Base-by-base conservation (phyloP, 1,140 invertebrate genomes). In the Drosophila tristis region DNA sequence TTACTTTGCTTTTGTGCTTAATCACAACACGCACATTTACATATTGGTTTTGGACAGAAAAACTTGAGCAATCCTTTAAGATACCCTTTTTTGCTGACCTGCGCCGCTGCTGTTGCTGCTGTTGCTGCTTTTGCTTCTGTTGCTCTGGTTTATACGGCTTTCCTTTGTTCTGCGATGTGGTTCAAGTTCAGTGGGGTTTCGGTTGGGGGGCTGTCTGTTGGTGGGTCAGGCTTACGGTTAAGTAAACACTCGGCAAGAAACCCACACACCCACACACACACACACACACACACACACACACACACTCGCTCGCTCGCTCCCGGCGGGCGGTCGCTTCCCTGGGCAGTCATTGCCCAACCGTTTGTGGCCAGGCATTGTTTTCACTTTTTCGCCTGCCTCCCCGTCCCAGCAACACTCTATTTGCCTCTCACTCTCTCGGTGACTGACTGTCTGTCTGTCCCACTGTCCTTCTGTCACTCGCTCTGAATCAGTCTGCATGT, bases 1-100 rank as follows among this genome's bases (percentile, higher is more conserved):
- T 77, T 65, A 64, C 78, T 74, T 63, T 77, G 73, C 62, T 59
- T 70, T 89, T 89, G 80, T 89, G 84, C 84, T 89, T 89, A 89
- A 89, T 89, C 84, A 89, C 84, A 89, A 87, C 84, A 89, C 84
- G 84, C 84, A 89, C 84, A 89, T 89, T 89, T 89, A 89, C 84
- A 89, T 89, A 89, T 89, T 89, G 84, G 84, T 89, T 89, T 87
- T 81, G 84, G 73, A 75, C 87, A 89, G 35, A 39, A 39, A 39
- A 39, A 89, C 84, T 89, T 89, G 84, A 84, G 82, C 82, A 89
- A 89, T 89, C 84, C 84, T 84, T 89, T 90, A 89, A 90, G 84
- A 80, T 54, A 60, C 48, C 64, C 79, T 63, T 74, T 89, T 82
- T 89, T 80, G 47, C 67, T 42, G 44, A 13, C 35, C 35, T 48